Conservation (phyloP, 2,797 vertebrate species). For the Onychomys arenicola region DNA sequence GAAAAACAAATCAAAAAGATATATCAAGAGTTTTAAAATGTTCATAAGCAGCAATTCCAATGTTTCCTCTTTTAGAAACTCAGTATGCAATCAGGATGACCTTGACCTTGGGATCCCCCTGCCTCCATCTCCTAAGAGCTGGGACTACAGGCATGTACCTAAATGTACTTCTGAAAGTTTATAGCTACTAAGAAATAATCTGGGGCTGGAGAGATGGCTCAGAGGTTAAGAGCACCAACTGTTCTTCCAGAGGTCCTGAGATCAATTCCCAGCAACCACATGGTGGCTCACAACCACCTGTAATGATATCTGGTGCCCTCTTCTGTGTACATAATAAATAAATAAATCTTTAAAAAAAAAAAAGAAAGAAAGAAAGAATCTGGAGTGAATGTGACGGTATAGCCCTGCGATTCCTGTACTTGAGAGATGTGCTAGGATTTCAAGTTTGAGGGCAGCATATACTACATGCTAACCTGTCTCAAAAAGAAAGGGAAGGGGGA, state of each 20-base stretch:
- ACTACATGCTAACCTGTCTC: not conserved
- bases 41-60: not conserved
- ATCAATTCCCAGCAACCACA: too few relatives aligned
- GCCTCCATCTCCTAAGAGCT: not conserved
- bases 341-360: too few relatives aligned
- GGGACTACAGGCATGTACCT: not conserved
- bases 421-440: not conserved
- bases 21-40: not conserved
- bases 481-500: not conserved
- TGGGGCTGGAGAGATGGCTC: too few relatives aligned
- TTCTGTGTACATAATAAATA: too few relatives aligned
- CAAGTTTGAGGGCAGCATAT: not conserved
- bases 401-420: not conserved
- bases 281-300: too few relatives aligned
- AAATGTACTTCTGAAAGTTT: not conserved
- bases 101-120: not conserved
- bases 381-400: too few relatives aligned
- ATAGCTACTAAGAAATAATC: not conserved
- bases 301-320: too few relatives aligned
- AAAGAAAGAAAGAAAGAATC: not conserved
- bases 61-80: not conserved
- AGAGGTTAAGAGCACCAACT: too few relatives aligned
- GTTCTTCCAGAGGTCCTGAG: too few relatives aligned
- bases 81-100: not conserved
- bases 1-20: not conserved